A percentile compares a stretch with the other conserved stretches of the same genome.
Conservation (phyloP, 2,888 invertebrate genomes). For the Dexiosoma caninum region DNA sequence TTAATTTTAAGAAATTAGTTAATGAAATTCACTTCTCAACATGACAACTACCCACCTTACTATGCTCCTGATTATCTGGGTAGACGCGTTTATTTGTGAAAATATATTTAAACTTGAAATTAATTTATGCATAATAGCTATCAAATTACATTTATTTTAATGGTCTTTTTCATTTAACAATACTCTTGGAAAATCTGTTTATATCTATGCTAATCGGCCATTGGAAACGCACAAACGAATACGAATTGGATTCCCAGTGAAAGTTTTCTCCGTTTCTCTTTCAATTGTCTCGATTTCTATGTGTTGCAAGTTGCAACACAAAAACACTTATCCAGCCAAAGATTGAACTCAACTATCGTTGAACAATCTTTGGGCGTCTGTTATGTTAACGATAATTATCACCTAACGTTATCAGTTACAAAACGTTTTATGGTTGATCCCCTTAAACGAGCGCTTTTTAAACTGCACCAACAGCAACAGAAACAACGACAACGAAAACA, state of each 20-base stretch:
- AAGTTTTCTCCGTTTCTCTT: neutral
- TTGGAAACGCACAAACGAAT: neutral
- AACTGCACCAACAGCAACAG: conserved; percentile 7
- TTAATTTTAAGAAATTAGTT: no score
- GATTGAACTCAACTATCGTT: neutral
- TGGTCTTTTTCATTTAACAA: conserved; percentile 33
- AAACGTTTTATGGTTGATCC: conserved; percentile 47
- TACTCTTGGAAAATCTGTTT: conserved; percentile 18
- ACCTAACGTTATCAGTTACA: conserved; percentile 61
- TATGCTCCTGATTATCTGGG: conserved; percentile 12
- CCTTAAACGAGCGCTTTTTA: conserved; percentile 40
- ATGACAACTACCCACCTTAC: conserved; percentile 1
- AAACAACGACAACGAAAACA: neutral
- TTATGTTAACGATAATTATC: conserved; percentile 60
- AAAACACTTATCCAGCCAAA: neutral
- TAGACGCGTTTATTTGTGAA: conserved; percentile 1
- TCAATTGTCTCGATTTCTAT: neutral
- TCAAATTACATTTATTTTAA: conserved; percentile 24
- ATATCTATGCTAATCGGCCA: conserved; percentile 35
- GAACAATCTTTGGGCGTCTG: conserved; percentile 46
- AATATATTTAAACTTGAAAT: conserved; percentile 1
- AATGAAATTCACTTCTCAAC: conserved; percentile 6
- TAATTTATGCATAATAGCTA: conserved; percentile 49
- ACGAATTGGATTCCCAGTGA: conserved; percentile 13
- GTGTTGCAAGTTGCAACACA: conserved; percentile 8